Evolutionary conservation across 2,888 invertebrate genomes (phyloP), one percentile per base, ranked within the genome.

Genomic region (Torymus texanus): DNA sequence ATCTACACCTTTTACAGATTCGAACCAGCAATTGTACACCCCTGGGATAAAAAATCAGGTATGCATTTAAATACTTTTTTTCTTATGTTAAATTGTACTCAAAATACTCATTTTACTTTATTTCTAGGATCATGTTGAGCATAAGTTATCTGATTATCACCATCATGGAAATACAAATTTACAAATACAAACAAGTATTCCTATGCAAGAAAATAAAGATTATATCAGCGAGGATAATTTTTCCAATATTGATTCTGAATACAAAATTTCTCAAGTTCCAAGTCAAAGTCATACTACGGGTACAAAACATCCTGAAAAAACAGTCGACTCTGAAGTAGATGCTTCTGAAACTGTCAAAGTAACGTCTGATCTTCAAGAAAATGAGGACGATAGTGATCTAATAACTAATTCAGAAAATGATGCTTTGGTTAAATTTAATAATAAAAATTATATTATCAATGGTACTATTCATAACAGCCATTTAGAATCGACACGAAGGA

Each of bases 341-440:
- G 88, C 86, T 4, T 88, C 88, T 0, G 86, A 87, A 55, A 80
- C 84, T 16, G 79, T 87, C 1, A 53, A 86, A 84, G 21, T 86
- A 77, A 53, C 82, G 78, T 24, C 77, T 79, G 68, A 73, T 55
- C 16, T 63, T 75, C n/a, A 79, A 66, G 68, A 74, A 16, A 29
- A 50, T 21, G 1, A 55, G 12, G 14, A 50, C 11, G 68, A 63
- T 1, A 59, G 63, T n/a, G 53, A 61, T 61, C 2, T 50, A 2
- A 16, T 61, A 50, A 56, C 10, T 56, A 62, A 75, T 24, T 65
- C 72, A 18, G 50, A 75, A 67, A 53, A 51, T 21, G 66, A 68
- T 24, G 51, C 63, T 3, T 73, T 63, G 21, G 76, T 51, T 12
- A 66, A 59, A 50, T 29, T 56, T 8, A 29, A 77, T 51, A 21